These are phyloP conservation scores for Ethmia dodecea DNA, from an alignment of 2,888 invertebrate genomes.

Conservation along the genomic window DNA sequence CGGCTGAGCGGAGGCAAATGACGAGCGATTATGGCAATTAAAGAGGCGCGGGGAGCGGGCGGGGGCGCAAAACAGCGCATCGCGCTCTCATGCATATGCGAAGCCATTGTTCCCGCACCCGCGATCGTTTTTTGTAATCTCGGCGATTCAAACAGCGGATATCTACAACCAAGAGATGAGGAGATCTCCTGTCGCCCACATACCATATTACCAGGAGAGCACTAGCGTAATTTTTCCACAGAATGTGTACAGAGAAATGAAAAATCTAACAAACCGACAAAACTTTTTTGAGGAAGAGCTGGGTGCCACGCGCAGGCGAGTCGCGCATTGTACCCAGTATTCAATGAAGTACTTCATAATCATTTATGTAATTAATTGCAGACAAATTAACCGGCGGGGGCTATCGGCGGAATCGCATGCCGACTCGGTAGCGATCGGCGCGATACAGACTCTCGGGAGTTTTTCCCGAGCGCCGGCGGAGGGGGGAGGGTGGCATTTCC, in stretches of 20 bases:
- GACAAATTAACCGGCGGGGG: constrained; percentile 3
- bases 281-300: no score
- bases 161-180: neutral
- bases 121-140: neutral
- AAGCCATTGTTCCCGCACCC: constrained; percentile 13
- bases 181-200: neutral
- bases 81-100: constrained; percentile 27
- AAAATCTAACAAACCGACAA: no score
- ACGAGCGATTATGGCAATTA: constrained; percentile 47
- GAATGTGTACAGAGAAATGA: no score
- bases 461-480: neutral
- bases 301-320: neutral
- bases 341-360: constrained; percentile 6
- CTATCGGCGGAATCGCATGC: neutral
- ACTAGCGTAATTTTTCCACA: no score
- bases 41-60: constrained; percentile 19
- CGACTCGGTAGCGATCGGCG: neutral
- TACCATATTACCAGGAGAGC: no score
- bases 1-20: constrained; percentile 36
- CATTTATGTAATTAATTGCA: constrained; percentile 9
- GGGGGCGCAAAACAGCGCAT: constrained; percentile 19
- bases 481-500: constrained; percentile 45
- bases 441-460: neutral
- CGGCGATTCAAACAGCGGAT: neutral
- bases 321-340: neutral